Percentiles rank a stretch among this genome's conserved stretches.
These are phyloP conservation scores for Muscidifurax raptorellus DNA, from an alignment of 1,140 invertebrate species.

Conservation along the genomic window DNA sequence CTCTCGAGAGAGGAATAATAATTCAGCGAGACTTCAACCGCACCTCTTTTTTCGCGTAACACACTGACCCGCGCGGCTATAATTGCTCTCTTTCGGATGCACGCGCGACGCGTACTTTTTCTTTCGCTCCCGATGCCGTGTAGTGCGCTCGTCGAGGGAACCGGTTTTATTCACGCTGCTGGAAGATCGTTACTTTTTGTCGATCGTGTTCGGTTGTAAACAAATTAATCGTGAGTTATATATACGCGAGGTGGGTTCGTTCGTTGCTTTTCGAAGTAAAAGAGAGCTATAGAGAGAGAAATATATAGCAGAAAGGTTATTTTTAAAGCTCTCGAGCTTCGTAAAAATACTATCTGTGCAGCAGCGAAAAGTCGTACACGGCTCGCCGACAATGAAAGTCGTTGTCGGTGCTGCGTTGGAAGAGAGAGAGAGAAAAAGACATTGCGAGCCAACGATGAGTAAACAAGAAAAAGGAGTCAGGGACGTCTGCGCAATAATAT, in stretches of 20 bases:
- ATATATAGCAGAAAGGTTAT: neutral
- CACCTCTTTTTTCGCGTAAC: slow-evolving; percentile 9
- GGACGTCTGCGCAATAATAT: neutral
- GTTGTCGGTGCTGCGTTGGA: neutral
- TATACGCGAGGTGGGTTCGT: too few relatives aligned
- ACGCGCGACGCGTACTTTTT: neutral
- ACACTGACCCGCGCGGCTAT: slow-evolving; percentile 13
- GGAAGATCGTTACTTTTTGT: neutral
- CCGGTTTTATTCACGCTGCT: neutral
- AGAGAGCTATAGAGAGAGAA: too few relatives aligned
- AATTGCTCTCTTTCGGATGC: slow-evolving; percentile 12
- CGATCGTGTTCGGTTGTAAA: neutral
- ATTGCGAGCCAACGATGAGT: neutral
- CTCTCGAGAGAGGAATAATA: too few relatives aligned
- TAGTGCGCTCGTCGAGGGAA: too few relatives aligned
- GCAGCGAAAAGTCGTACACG: neutral
- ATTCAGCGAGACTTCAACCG: neutral
- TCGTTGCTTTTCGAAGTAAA: too few relatives aligned
- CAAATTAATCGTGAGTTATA: neutral
- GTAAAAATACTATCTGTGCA: neutral
- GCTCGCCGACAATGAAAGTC: neutral
- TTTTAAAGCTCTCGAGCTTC: neutral
- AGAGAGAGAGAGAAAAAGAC: neutral
- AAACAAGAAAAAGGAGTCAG: slow-evolving; percentile 11
- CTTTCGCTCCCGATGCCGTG: neutral